These are phyloP conservation scores for Zygaena filipendulae DNA, from an alignment of 2,888 invertebrate species.

Conservation along the genomic window DNA sequence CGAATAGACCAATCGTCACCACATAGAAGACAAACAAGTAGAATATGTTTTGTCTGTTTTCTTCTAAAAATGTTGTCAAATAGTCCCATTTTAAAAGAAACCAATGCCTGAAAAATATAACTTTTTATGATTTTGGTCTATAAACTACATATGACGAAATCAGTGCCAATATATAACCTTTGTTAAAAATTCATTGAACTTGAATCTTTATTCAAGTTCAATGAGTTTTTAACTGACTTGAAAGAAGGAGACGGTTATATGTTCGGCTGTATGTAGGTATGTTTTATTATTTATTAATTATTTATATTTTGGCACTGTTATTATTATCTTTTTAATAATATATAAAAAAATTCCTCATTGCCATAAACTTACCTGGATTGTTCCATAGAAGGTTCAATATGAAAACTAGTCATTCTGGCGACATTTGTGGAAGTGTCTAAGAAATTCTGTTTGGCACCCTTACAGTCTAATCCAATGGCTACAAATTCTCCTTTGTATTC, in stretches of 20 bases:
- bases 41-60: slow-evolving; percentile 95
- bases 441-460: slow-evolving; percentile 95
- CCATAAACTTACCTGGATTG: slow-evolving; percentile 71
- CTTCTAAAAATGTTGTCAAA: slow-evolving; percentile 91
- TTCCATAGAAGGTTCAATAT: slow-evolving; percentile 84
- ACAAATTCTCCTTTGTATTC: slow-evolving; percentile 96
- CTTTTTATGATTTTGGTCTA: too few relatives aligned
- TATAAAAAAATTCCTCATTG: too few relatives aligned
- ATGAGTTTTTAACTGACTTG: too few relatives aligned
- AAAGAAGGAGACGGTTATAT: too few relatives aligned
- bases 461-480: slow-evolving; percentile 93
- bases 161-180: too few relatives aligned
- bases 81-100: slow-evolving; percentile 84
- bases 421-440: slow-evolving; percentile 94
- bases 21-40: slow-evolving; percentile 95
- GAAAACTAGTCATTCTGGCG: slow-evolving; percentile 94
- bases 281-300: too few relatives aligned
- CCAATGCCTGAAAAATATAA: slow-evolving; percentile 73
- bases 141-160: too few relatives aligned
- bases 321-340: too few relatives aligned
- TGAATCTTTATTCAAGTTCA: background rate
- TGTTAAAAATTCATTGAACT: background rate
- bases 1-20: slow-evolving; percentile 92
- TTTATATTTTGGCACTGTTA: too few relatives aligned
- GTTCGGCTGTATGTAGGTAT: too few relatives aligned